Evolutionary conservation across 2,113 vertebrate species (phyloP), one percentile per base, ranked within the genome.

Genomic region (Zeus faber): DNA sequence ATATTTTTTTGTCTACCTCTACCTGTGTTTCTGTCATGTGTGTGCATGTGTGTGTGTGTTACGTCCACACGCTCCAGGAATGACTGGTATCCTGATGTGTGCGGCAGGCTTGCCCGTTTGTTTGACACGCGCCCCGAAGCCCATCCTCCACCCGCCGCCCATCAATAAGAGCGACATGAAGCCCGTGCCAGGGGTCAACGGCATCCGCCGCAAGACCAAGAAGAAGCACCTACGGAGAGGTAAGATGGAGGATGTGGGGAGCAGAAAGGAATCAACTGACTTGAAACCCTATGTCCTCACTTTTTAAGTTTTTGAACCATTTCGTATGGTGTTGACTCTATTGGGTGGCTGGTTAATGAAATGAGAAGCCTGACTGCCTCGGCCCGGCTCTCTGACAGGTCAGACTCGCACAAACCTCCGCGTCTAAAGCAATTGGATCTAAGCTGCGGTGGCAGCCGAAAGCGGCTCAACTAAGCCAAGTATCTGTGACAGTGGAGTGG

Each of bases 71-170:
- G 54, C 61, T 14, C 65, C 85, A 98, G 96, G 96, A 51, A 98
- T 98, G 94, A 98, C 95, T 0, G 95, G 96, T 60, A 98, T 98
- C 82, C 86, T 99, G 74, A 91, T 99, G 89, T 97, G 95, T 10
- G 96, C 95, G 0, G 95, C 95, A 0, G 96, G 95, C 56, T 86
- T 99, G 71, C 96, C 95, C 0, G 95, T 99, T 66, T 98, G 95
- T 70, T 86, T 98, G 83, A 98, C 96, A 2, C 91, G 96, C 0
- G 94, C 95, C 16, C 96, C 96, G 24, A 97, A 95, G 49, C 95
- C 95, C 62, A 91, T 98, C 52, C 89, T 98, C 70, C 95, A 98
- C 81, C 96, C 96, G 0, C 95, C 96, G 0, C 92, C 94, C 1
- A 91, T 98, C 87, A 97, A 88, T 82, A 98, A 98, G 88, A 94